phyloP scores from a whole-genome alignment of 2,797 vertebrate species.

The Mormyrus hasselquistii region DNA sequence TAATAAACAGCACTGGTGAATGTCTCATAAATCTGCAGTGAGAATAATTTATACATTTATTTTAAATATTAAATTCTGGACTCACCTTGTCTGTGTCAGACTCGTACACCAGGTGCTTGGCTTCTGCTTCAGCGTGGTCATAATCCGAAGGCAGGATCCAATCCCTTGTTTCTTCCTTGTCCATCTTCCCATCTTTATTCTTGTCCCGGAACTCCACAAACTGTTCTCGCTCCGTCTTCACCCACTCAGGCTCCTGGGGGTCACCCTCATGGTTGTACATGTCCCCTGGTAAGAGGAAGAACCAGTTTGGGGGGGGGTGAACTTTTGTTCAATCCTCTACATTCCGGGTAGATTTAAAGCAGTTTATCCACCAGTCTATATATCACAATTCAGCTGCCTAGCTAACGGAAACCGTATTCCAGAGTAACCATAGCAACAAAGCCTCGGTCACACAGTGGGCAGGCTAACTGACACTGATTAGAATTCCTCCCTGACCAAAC shows the following conservation, averaged over 20 bases:
- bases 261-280: constrained; percentile 75
- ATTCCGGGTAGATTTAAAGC: not conserved
- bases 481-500: not conserved
- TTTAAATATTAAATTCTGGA: not conserved
- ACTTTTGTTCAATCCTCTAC: not conserved
- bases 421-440: constrained; percentile 5
- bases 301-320: not conserved
- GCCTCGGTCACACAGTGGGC: not conserved
- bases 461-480: not conserved
- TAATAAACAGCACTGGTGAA: not conserved
- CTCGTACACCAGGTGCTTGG: constrained; percentile 80
- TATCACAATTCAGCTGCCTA: not conserved
- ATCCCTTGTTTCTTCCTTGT: constrained; percentile 82
- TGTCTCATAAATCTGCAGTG: not conserved
- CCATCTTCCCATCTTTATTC: constrained; percentile 88
- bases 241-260: constrained; percentile 79
- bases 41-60: not conserved
- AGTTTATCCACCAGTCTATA: not conserved
- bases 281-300: constrained; percentile 62
- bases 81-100: constrained; percentile 78
- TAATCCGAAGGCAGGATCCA: constrained; percentile 87
- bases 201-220: constrained; percentile 85
- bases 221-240: constrained; percentile 77
- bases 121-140: constrained; percentile 79
- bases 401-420: not conserved